Percentiles rank a stretch among this genome's conserved stretches.
Conservation (phyloP, 2,797 vertebrate species). For the Pelochelys cantorii region DNA sequence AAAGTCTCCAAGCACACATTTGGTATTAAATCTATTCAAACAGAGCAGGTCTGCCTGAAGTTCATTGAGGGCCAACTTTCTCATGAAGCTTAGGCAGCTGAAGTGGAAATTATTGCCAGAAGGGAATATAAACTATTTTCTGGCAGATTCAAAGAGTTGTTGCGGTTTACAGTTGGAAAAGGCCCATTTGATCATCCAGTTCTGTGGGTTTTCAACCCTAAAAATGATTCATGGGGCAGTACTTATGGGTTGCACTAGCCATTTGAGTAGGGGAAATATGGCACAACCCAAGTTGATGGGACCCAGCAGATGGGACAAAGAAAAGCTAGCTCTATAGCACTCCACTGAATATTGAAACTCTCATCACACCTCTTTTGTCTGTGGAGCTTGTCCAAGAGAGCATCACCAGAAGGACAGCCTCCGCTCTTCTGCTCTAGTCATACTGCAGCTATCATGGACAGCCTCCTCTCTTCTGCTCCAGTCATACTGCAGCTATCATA, state of each 20-base stretch:
- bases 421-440: no score
- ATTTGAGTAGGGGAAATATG: background rate
- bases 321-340: background rate
- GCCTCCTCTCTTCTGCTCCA: no score
- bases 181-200: background rate
- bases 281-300: background rate
- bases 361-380: no score
- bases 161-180: background rate
- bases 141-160: conserved; percentile 20
- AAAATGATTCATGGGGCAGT: background rate
- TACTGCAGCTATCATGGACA: background rate
- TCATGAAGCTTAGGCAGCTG: background rate
- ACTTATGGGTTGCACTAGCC: background rate
- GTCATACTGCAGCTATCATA: no score
- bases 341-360: no score
- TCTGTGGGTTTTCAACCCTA: background rate
- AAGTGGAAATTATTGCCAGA: conserved; percentile 16
- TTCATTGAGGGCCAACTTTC: background rate
- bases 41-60: conserved; percentile 31
- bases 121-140: conserved; percentile 31
- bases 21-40: conserved; percentile 32
- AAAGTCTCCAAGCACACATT: conserved; percentile 51
- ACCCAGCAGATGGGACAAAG: background rate
- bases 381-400: background rate
- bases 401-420: background rate